Evolutionary conservation across 30 jellyfish, hydroid and myxozoan genomes (phyloP), one percentile per base, ranked within the genome.

Genomic region (Chironex yamaguchii): DNA sequence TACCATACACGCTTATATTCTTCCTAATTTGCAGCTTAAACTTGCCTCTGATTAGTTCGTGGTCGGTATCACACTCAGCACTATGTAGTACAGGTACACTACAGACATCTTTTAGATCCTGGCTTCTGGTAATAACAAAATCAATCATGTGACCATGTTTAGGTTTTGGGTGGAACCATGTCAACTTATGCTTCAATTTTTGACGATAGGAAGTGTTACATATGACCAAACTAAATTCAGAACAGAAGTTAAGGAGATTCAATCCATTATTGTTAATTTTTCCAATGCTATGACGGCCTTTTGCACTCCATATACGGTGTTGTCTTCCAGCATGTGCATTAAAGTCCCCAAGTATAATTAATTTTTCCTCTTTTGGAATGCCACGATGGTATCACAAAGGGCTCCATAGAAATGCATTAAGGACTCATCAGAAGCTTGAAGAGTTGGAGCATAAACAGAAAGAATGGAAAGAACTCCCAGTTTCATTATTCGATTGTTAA

Each of bases 41-140:
- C 12, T 6, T 58, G 32, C 29, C 12, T 6, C 73, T 12, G 13
- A 58, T 6, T 13, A 58, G 27, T 9, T 6, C 12, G 29, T 58
- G 73, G 6, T 58, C 73, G 23, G 73, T 58, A 12, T 32, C 12
- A 23, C 73, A 58, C 73, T 9, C 73, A 9, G 73, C 73, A 58
- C 73, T 22, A 58, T 32, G 73, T 12, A 58, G 29, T 12, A 22
- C 73, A 9, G 12, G 17, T 9, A 22, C 27, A 22, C 6, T 58
- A 22, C 29, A 6, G 23, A 58, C 73, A 22, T 58, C 73, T 12
- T 22, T 13, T 12, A 58, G 13, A 58, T 58, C 73, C 17, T 32
- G 12, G 13, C 29, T 12, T 12, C 73, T 21, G 29, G 12, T 6
- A 22, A 58, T 58, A 12, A 58, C 73, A 58, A 12, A 58, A 58